Base-by-base conservation (phyloP, 2,888 invertebrate species). In the Amphipyra tragopoginis region DNA sequence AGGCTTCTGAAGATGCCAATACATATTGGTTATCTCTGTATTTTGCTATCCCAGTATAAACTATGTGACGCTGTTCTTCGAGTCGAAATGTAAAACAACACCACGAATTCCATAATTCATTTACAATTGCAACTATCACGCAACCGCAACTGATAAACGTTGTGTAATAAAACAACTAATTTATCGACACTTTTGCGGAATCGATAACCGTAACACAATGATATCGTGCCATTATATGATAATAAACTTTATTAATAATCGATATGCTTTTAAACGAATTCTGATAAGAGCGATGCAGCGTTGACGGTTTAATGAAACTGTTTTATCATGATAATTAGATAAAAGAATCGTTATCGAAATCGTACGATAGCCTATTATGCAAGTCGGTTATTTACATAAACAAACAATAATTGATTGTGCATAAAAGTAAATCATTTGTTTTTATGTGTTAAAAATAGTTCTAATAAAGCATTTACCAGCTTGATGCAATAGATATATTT, bases 201-300 rank as follows among this genome's bases (percentile, higher is more conserved):
- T 61, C 42, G 63, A 64, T 65, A 61, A 64, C 15, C 36, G 36
- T 47, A 44, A 50, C 44, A 75, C 61, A 64, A 69, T 65, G 59
- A 40, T 65, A 75, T 65, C 79, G 33, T 11, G 47, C 49, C 42
- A 61, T 54, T 70, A 44, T 69, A 11, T 47, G 60, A 65, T 63
- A 61, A 54, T 36, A 50, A 62, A 52, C 43, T 13, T 58, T 58
- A 58, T 64, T 62, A 39, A 54, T 51, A 65, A 65, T 71, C 61
- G 52, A 45, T 56, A 57, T 40, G 62, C 39, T 68, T 69, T 70
- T 50, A 48, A 47, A 43, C 34, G 61, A 67, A 74, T 44, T 43
- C 21, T 29, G 67, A 70, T 70, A 74, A 69, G 8, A 29, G 2
- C 9, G 29, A 40, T 49, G 48, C 48, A 61, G 5, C 9, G 26